A percentile compares a stretch with the other conserved stretches of the same genome.
Evolutionary conservation across 2,888 invertebrate genomes (phyloP).

Genomic region (Dolomedes plantarius): DNA sequence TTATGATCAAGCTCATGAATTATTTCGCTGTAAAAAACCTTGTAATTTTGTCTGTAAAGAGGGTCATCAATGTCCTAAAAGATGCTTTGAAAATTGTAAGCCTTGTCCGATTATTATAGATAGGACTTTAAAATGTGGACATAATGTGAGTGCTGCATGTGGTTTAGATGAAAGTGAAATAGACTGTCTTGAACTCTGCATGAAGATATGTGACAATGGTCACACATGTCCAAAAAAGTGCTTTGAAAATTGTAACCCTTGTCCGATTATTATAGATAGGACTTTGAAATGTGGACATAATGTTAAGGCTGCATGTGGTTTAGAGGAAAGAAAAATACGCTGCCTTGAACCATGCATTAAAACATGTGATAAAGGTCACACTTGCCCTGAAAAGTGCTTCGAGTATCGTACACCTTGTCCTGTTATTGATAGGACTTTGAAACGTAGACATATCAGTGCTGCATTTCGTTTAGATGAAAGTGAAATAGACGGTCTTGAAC

Average conservation of each 20-base stretch:
- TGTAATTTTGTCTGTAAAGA: slow-evolving; percentile 28
- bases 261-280: slow-evolving; percentile 33
- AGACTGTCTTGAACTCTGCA: slow-evolving; percentile 73
- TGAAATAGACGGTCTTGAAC: no score
- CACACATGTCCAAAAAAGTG: slow-evolving; percentile 61
- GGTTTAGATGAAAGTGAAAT: not conserved
- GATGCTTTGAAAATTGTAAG: slow-evolving; percentile 59
- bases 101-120: slow-evolving; percentile 34
- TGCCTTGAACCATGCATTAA: slow-evolving; percentile 72
- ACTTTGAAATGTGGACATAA: slow-evolving; percentile 71
- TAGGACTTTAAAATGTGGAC: slow-evolving; percentile 69
- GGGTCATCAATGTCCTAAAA: slow-evolving; percentile 47
- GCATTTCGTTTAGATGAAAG: slow-evolving; percentile 73
- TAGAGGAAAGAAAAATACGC: slow-evolving; percentile 3
- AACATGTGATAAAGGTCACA: not conserved
- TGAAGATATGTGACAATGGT: slow-evolving; percentile 18
- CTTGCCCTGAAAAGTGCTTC: slow-evolving; percentile 24
- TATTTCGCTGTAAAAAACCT: slow-evolving; percentile 38
- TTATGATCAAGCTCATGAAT: slow-evolving; percentile 45
- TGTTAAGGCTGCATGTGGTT: slow-evolving; percentile 59
- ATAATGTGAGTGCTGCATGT: slow-evolving; percentile 65
- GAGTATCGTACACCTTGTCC: slow-evolving; percentile 53
- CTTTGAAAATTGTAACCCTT: slow-evolving; percentile 47
- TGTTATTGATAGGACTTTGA: slow-evolving; percentile 18
- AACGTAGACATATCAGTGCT: slow-evolving; percentile 72